These are phyloP conservation scores for Holotrichia oblita DNA, from an alignment of 1,140 invertebrate species.

Conservation along the genomic window DNA sequence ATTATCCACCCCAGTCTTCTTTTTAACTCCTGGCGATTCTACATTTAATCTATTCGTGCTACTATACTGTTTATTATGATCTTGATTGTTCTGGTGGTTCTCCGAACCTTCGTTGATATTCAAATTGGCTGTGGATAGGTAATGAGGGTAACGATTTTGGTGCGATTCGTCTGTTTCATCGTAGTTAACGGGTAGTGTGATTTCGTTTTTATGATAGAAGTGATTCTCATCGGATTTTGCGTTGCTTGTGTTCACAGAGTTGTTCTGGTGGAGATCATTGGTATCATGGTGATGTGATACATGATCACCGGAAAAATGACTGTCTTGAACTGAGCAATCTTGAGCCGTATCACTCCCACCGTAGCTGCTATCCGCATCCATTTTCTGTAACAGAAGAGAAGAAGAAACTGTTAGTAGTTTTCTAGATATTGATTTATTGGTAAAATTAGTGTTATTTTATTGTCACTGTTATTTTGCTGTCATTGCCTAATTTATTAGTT, in stretches of 20 bases:
- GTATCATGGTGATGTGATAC: constrained; percentile 25
- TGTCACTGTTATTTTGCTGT: no score
- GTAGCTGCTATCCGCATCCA: constrained; percentile 61
- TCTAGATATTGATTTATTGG: no score
- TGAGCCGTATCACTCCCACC: constrained; percentile 60
- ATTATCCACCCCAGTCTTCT: constrained; percentile 51
- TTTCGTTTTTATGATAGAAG: constrained; percentile 60
- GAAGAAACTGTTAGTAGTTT: background rate
- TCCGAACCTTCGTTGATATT: constrained; percentile 57
- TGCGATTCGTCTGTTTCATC: constrained; percentile 53
- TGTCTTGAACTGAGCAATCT: constrained; percentile 55
- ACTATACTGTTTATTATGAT: constrained; percentile 56
- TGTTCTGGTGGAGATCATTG: constrained; percentile 1
- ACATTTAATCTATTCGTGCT: constrained; percentile 55
- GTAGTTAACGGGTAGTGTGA: constrained; percentile 58
- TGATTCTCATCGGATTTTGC: constrained; percentile 39
- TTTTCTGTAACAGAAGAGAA: constrained; percentile 52
- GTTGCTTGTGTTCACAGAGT: background rate
- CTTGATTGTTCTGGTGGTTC: constrained; percentile 54
- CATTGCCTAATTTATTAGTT: background rate
- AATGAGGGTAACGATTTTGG: constrained; percentile 51
- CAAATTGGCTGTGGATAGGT: constrained; percentile 59
- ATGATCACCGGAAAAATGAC: constrained; percentile 50
- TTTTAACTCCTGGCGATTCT: constrained; percentile 43
- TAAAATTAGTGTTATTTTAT: background rate